A percentile compares a stretch with the other conserved stretches of the same genome.
These are phyloP conservation scores for Leptinotarsa tumamoca DNA, from an alignment of 2,888 invertebrate genomes.

Conservation along the genomic window DNA sequence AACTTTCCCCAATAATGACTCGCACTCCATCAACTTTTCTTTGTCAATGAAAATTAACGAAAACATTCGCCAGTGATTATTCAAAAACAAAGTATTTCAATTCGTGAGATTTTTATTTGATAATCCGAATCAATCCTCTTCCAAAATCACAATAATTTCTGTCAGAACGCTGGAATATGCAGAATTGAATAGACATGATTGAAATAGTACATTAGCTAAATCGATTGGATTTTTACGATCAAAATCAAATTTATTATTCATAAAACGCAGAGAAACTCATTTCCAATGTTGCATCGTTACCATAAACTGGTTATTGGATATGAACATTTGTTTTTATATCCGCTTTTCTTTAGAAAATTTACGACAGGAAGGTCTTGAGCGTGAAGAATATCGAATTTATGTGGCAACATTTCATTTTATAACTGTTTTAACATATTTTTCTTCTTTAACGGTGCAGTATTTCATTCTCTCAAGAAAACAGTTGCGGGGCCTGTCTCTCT, in stretches of 20 bases:
- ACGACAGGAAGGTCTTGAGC: background rate
- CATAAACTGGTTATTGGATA: background rate
- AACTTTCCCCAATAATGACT: too few species aligned
- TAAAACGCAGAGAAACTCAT: background rate
- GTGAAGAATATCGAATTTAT: constrained; percentile 6
- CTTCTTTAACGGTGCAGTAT: background rate
- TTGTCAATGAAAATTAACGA: background rate
- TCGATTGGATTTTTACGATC: background rate
- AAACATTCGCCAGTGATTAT: background rate
- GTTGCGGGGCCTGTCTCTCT: too few species aligned
- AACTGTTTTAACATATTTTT: background rate
- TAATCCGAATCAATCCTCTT: too few species aligned
- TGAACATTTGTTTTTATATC: background rate
- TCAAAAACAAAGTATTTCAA: too few species aligned
- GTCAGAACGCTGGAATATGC: too few species aligned
- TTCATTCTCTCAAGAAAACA: background rate
- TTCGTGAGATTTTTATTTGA: too few species aligned
- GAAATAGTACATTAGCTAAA: background rate
- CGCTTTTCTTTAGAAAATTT: background rate
- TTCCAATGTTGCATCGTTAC: background rate
- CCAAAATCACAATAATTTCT: too few species aligned
- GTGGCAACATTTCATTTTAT: background rate
- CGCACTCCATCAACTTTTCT: too few species aligned
- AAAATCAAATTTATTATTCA: background rate
- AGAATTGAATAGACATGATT: background rate